Evolutionary conservation across 2,113 vertebrate genomes (phyloP).

Genomic region (Calonectris borealis): DNA sequence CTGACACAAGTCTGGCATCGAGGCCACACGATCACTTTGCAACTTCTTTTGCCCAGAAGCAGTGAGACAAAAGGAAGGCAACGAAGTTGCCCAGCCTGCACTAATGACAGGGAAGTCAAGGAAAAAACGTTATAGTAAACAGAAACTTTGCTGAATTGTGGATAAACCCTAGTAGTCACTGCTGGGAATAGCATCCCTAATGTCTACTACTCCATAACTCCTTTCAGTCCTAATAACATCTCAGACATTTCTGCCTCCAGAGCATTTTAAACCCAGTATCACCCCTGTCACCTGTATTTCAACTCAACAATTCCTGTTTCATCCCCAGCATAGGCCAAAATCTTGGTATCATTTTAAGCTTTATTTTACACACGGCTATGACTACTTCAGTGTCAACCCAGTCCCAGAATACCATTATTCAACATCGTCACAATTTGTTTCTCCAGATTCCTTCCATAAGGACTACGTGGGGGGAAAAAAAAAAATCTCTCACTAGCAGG

Average conservation of each 20-base stretch:
- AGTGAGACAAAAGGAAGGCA: not conserved
- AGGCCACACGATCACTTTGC: rapidly evolving
- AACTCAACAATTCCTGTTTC: not conserved
- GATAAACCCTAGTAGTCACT: not conserved
- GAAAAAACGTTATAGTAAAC: not conserved
- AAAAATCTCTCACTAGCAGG: constrained; percentile 2
- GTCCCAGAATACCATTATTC: constrained; percentile 13
- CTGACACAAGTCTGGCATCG: rapidly evolving
- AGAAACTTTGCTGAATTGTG: not conserved
- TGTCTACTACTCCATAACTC: not conserved
- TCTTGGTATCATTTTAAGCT: not conserved
- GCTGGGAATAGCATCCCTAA: not conserved
- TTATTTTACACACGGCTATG: not conserved
- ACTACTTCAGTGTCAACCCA: not conserved
- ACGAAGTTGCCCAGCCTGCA: not conserved
- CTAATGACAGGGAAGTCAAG: not conserved
- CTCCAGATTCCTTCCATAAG: constrained; percentile 62
- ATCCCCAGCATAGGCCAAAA: not conserved
- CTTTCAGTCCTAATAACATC: not conserved
- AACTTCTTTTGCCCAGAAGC: not conserved
- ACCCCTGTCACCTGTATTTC: not conserved
- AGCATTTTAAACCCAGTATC: not conserved
- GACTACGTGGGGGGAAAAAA: not conserved
- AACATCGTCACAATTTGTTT: constrained; percentile 23
- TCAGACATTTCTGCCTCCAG: not conserved